Evolutionary conservation across 2,888 invertebrate genomes (phyloP).

Genomic region (Arrhopalites spinosus): DNA sequence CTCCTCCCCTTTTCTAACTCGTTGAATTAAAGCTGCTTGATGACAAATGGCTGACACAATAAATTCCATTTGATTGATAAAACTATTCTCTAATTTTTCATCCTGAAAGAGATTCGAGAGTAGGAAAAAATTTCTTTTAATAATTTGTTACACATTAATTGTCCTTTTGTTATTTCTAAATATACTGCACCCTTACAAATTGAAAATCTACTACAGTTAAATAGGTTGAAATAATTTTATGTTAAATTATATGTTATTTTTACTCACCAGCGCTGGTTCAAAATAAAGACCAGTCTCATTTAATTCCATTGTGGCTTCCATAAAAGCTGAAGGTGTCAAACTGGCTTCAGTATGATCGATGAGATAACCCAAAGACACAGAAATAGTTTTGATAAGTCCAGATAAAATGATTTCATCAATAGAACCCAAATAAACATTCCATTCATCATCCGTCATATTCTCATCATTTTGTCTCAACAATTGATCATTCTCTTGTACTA

Average conservation of each 20-base stretch:
- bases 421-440: constrained; percentile 84
- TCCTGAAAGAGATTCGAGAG: constrained; percentile 60
- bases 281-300: constrained; percentile 60
- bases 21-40: constrained; percentile 76
- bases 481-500: constrained; percentile 80
- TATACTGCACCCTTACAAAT: no score
- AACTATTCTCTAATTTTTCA: constrained; percentile 74
- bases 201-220: no score
- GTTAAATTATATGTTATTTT: no score
- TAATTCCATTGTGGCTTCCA: constrained; percentile 83
- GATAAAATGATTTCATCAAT: constrained; percentile 83
- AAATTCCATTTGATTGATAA: constrained; percentile 75
- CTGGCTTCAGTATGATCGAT: constrained; percentile 88
- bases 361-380: constrained; percentile 84
- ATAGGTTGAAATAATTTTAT: no score
- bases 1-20: constrained; percentile 64
- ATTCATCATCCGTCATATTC: constrained; percentile 64
- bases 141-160: background rate
- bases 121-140: background rate
- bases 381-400: constrained; percentile 79
- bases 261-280: constrained; percentile 78
- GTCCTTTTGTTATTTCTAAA: no score
- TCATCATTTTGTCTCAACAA: constrained; percentile 79
- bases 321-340: constrained; percentile 76
- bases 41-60: constrained; percentile 81